Evolutionary conservation across 2,888 invertebrate genomes (phyloP).

Genomic region (Physocephala rufipes): DNA sequence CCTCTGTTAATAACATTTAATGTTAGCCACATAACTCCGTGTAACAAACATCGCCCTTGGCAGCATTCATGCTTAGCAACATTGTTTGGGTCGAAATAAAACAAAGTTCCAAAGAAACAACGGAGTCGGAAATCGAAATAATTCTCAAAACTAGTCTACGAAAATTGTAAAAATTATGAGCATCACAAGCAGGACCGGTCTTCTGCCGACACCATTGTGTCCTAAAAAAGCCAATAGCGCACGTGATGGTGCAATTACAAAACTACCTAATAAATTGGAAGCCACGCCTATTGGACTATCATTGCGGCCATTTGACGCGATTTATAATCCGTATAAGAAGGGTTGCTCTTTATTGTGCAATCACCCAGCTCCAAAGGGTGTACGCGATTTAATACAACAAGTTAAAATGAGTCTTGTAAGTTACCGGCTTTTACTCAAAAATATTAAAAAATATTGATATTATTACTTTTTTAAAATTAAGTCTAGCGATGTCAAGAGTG

Average conservation of each 20-base stretch:
- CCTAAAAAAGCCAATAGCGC: conserved; percentile 50
- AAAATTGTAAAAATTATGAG: conserved; percentile 66
- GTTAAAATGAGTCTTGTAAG: conserved; percentile 77
- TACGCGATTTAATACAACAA: conserved; percentile 76
- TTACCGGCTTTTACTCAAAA: too few relatives aligned
- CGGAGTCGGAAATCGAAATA: too few relatives aligned
- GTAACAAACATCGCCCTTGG: too few relatives aligned
- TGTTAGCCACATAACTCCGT: too few relatives aligned
- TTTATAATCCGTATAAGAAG: conserved; percentile 83
- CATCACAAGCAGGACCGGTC: conserved; percentile 73
- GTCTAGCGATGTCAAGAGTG: conserved; percentile 53
- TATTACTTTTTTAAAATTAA: conserved; percentile 18
- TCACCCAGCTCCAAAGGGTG: conserved; percentile 80
- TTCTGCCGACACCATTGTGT: conserved; percentile 71
- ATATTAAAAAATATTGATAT: not conserved
- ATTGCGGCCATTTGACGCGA: conserved; percentile 80
- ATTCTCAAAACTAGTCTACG: too few relatives aligned
- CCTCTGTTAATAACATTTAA: not conserved
- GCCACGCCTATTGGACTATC: conserved; percentile 77
- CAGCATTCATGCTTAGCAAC: conserved; percentile 15
- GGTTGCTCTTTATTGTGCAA: conserved; percentile 86
- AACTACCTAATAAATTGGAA: conserved; percentile 66
- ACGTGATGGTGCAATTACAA: conserved; percentile 32
- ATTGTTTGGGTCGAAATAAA: not conserved
- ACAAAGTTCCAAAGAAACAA: not conserved